Evolutionary conservation across 2,797 vertebrate species (phyloP), one percentile per base, ranked within the genome.

Genomic region (Leptatherina wallacei): DNA sequence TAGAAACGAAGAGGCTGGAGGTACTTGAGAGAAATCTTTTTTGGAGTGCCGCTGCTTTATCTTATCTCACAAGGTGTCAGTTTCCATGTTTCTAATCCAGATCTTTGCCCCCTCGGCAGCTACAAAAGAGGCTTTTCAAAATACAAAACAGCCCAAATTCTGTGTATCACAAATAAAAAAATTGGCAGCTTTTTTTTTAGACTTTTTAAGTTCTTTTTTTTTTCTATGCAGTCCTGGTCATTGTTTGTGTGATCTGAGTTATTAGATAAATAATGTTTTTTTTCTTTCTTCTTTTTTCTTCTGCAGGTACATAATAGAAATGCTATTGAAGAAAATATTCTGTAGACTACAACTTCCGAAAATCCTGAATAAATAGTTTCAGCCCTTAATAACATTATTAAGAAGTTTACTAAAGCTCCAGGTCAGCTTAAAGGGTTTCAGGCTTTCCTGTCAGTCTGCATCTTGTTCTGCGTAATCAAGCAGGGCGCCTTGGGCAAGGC

Each of bases 61-160:
- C 82, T 86, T 47, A 84, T 86, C 83, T 75, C 76, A 56, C 69
- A 71, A 65, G 62, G 75, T 76, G 77, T 75, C 74, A 60, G 68
- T 69, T 79, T 82, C 68, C 79, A 70, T 67, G 69, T 81, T 71
- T 68, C 66, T 47, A 30, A 1, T 57, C 70, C 33, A 22, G 70
- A 77, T 80, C 71, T 82, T 40, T 78, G 75, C 56, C 76, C 66
- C 69, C 52, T 29, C 30, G 4, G 69, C 65, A 40, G 75, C 55
- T 30, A 32, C 69, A 71, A 73, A 35, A 73, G 67, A 71, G 69
- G 68, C 52, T 74, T 73, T 74, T 70, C 61, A 73, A 73, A 75
- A 16, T 42, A 18, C 27, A 81, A 4, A 73, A 77, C 77, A 61
- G 22, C 52, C 6, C 27, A 55, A 55, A 55, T 18, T 27, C 29